Base-by-base conservation (phyloP, 2,113 vertebrate species). In the Lamprologus tigripictilis region DNA sequence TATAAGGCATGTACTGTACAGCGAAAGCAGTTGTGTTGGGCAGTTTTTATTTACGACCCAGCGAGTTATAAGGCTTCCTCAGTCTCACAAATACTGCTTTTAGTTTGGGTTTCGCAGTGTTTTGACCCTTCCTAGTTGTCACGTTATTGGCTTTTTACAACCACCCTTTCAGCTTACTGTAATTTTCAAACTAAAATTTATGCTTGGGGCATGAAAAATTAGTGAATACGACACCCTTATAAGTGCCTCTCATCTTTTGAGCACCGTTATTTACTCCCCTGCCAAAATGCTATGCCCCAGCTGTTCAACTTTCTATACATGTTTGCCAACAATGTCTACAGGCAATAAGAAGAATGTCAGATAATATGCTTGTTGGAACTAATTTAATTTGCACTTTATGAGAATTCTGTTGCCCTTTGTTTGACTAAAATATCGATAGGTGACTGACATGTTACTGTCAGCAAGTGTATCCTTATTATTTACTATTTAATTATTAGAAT, bases 361-460 rank as follows among this genome's bases (percentile, higher is more conserved):
- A 95, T 91, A 90, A 93, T 90, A 88, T 95, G 88, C 93, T 86
- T 94, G 92, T 95, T 95, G 92, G 92, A 95, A 95, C 93, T 91
- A 84, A 81, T 94, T 95, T 96, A 84, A 94, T 94, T 96, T 94
- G 94, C 95, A 95, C 96, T 95, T 96, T 95, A 95, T 81, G 23
- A 87, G 19, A 63, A 86, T 92, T 87, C 57, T 80, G 26, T 89
- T 90, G 76, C 81, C 84, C 83, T 90, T 90, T 82, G 5, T 93
- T 93, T 92, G 57, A 90, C 86, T 84, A 82, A 92, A 86, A 86
- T 86, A 78, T 92, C 5, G 21, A 76, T 78, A 88, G 47, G 37
- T 86, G 45, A 88, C 66, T 86, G 89, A 86, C 80, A 42, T 93
- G 68, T 73, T 84, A 83, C 79, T 71, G 14, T 86, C 12, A 87